A percentile compares a stretch with the other conserved stretches of the same genome.
phyloP scores from a whole-genome alignment of 2,113 vertebrate species.

The Chamaetylas fuelleborni region DNA sequence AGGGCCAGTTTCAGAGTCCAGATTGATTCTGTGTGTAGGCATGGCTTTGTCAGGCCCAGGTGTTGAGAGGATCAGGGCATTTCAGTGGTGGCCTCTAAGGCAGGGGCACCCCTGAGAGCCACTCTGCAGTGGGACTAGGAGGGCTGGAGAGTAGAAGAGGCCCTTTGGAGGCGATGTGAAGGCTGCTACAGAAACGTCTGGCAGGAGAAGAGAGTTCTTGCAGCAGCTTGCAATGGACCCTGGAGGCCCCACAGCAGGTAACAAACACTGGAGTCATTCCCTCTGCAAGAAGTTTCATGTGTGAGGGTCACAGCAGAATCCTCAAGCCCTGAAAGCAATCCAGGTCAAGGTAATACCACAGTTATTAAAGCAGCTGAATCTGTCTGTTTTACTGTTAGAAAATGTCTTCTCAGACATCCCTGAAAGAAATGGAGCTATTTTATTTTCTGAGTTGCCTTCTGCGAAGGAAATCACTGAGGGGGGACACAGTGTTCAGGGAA shows the following conservation, averaged over 20 bases:
- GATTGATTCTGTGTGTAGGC: not conserved
- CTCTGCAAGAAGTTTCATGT: not conserved
- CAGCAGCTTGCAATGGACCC: not conserved
- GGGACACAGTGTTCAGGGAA: rapidly evolving
- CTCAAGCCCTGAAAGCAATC: not conserved
- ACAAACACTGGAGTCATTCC: not conserved
- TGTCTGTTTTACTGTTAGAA: not conserved
- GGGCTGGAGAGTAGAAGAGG: not conserved
- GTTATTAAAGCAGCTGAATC: not conserved
- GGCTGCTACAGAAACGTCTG: not conserved
- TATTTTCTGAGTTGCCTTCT: not conserved
- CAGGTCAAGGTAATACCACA: not conserved
- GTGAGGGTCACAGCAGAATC: not conserved
- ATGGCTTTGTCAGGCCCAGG: not conserved
- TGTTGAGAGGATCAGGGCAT: not conserved
- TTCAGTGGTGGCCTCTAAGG: not conserved
- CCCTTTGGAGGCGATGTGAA: not conserved
- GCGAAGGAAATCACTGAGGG: not conserved
- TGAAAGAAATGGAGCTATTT: not conserved
- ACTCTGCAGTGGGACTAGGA: not conserved
- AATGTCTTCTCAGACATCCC: not conserved
- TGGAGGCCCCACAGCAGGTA: not conserved
- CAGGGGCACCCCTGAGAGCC: not conserved
- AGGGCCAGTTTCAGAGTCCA: not conserved
- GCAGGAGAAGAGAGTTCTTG: not conserved